Conservation (phyloP, 2,888 invertebrate genomes). For the Minunthozetes semirufus region DNA sequence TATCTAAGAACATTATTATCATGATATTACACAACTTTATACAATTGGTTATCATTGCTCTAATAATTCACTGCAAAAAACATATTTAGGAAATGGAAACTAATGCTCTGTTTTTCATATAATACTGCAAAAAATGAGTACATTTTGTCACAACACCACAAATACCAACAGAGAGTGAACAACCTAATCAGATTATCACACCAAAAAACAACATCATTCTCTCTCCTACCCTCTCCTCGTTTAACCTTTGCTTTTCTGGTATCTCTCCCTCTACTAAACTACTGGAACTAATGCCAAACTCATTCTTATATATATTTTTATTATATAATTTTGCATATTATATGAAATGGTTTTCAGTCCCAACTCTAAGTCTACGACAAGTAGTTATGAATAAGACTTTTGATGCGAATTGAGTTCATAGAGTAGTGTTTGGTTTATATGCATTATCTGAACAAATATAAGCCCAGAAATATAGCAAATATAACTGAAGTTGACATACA, state of each 20-base stretch:
- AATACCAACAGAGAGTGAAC: slow-evolving; percentile 19
- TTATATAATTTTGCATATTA: slow-evolving; percentile 5
- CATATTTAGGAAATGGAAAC: too few relatives aligned
- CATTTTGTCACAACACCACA: slow-evolving; percentile 14
- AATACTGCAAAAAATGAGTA: background rate
- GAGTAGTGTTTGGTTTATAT: background rate
- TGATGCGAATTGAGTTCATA: background rate
- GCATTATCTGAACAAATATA: slow-evolving; percentile 1
- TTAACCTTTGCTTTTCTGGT: too few relatives aligned
- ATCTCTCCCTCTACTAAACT: background rate
- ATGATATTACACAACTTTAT: too few relatives aligned
- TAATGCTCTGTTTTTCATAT: too few relatives aligned
- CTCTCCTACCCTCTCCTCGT: background rate
- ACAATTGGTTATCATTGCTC: too few relatives aligned
- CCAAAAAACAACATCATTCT: background rate
- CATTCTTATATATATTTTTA: background rate
- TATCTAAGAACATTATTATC: too few relatives aligned
- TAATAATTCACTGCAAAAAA: too few relatives aligned
- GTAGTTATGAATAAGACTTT: background rate
- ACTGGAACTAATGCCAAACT: background rate
- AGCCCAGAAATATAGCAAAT: background rate
- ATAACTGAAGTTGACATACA: background rate
- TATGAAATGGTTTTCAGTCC: background rate
- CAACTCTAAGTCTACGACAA: background rate
- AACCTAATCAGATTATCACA: slow-evolving; percentile 14